Conservation (phyloP, 2,797 vertebrate genomes). For the Siniperca undulata region DNA sequence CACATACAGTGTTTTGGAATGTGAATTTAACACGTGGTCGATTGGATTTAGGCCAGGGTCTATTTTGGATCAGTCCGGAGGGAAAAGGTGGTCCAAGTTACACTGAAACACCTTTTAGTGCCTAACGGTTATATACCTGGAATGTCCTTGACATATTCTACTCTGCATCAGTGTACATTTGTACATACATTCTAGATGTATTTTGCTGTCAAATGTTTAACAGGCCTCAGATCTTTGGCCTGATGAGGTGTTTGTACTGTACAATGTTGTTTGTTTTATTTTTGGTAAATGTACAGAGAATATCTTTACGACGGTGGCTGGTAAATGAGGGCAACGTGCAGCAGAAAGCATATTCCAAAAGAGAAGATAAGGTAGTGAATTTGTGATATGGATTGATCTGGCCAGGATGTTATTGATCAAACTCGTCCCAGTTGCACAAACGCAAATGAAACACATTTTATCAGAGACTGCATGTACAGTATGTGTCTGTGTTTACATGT, state of each 20-base stretch:
- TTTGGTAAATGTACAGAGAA: constrained; percentile 70
- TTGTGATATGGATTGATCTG: neutral
- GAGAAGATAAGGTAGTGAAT: neutral
- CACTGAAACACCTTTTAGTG: constrained; percentile 86
- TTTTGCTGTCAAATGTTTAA: constrained; percentile 67
- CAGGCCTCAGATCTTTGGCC: constrained; percentile 41
- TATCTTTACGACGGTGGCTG: constrained; percentile 35
- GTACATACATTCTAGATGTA: constrained; percentile 77
- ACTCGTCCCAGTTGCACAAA: constrained; percentile 26
- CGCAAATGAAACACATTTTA: constrained; percentile 30
- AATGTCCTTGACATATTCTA: constrained; percentile 81
- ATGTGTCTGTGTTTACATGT: constrained; percentile 56
- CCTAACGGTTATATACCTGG: constrained; percentile 84
- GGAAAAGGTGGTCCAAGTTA: constrained; percentile 77
- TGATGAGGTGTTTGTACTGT: constrained; percentile 65
- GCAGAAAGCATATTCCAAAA: neutral
- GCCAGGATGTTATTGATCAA: neutral
- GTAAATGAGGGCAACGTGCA: neutral
- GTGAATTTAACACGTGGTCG: constrained; percentile 19
- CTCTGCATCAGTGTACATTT: constrained; percentile 81
- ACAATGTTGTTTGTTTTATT: constrained; percentile 62
- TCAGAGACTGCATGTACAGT: constrained; percentile 68
- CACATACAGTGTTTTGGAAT: constrained; percentile 46
- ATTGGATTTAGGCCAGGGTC: constrained; percentile 62
- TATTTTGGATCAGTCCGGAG: constrained; percentile 68